Base-by-base conservation (phyloP, 2,113 vertebrate species). In the Phalacrocorax pelagicus region DNA sequence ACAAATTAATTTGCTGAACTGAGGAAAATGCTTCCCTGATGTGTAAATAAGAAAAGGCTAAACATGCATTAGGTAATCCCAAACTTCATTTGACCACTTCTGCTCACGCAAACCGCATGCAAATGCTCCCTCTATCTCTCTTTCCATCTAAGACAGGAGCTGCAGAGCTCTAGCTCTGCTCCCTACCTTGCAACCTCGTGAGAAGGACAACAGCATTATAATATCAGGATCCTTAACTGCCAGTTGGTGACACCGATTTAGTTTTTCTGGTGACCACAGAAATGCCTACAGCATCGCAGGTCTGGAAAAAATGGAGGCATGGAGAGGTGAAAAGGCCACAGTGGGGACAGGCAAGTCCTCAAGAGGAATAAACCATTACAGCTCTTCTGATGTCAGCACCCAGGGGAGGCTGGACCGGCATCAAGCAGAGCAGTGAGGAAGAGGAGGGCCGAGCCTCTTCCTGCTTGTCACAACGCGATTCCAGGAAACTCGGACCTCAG, bases 1-100 rank as follows among this genome's bases (percentile, higher is more conserved):
- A 52, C 73, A 86, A 91, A 85, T 82, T 72, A 87, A 94, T 92
- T 32, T 65, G 62, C 65, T 90, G 86, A 94, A 96, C 75, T 85
- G 92, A 91, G 67, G 79, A 95, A 92, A 95, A 97, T 96, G 81
- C 17, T 92, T 92, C 92, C 84, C 89, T 91, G 79, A 95, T 94
- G 92, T 86, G 90, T 70, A 94, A 96, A 96, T 67, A 95, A 78
- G n/a, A 94, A 71, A 93, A 94, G 29, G 63, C 63, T 81, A 73
- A 90, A 71, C 14, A 83, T 12, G 67, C 30, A 63, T 86, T 86
- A 95, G 40, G 82, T 93, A 94, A 96, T 93, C 88, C 47, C 38
- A 63, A 57, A 74, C 77, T 91, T 75, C 70, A 72, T 63, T 74
- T 46, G 71, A 70, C n/a, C 23, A 14, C 61, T 82, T 69, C 26